Evolutionary conservation across 2,888 invertebrate species (phyloP), one percentile per base, ranked within the genome.

Genomic region (Galerucella nymphaeae): DNA sequence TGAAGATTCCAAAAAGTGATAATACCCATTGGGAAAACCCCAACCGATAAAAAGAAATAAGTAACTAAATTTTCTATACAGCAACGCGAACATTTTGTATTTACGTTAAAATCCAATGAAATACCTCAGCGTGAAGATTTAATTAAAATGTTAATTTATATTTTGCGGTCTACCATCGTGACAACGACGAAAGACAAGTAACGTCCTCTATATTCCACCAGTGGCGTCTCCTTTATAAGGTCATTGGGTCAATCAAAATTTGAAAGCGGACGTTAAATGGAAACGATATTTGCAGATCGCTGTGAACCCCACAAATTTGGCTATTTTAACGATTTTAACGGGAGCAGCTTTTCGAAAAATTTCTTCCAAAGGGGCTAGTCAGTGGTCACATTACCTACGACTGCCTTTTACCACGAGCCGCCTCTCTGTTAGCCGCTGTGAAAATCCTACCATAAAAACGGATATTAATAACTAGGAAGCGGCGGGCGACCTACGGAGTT

Each of bases 391-490:
- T 23, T 4, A 23, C 23, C 23, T 23, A 23, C 4, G 4, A 23
- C 23, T n/a, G n/a, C 23, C 23, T 23, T 4, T 4, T 23, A 23
- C 23, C 1, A 23, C 23, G 23, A 23, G 23, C 23, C 23, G 23
- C 23, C 23, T 3, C 3, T 45, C 11, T 62, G 18, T 62, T 53
- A n/a, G n/a, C 41, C 70, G 64, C 66, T 59, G 53, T 64, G 73
- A 72, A 75, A 75, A 76, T 74, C 67, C 74, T 66, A 55, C 70
- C 75, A 76, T 76, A 79, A 79, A 79, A 79, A 79, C 78, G 72
- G 77, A 78, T 79, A 79, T 79, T 79, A 79, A 79, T 79, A 78
- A 77, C 78, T 75, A 72, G 79, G 72, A 76, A 75, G 74, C 72
- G 76, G 71, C 78, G 74, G 76, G 70, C 76, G 74, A 77, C 79